Base-by-base conservation (phyloP, 2,113 vertebrate species). In the Eptesicus fuscus region DNA sequence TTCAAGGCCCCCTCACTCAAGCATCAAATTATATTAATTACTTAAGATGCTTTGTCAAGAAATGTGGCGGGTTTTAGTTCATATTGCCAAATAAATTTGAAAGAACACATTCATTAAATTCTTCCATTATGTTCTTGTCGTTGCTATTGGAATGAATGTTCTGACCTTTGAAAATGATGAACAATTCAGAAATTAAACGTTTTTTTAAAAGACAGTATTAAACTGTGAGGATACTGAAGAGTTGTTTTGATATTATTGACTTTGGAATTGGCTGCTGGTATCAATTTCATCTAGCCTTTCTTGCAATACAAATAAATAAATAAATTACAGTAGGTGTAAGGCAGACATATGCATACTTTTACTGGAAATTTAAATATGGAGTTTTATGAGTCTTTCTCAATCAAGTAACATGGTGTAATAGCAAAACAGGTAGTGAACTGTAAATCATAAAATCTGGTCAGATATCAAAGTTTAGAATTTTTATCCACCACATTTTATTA, bases 51-150 rank as follows among this genome's bases (percentile, higher is more conserved):
- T 65, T 86, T 94, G 61, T 94, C 35, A 76, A 94, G 69, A 86
- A 94, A 71, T 89, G 1, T 89, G 83, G 53, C 59, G 51, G 69
- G 56, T 88, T 96, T 97, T 87, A 93, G 91, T 94, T 96, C 56
- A 80, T 87, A 96, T 80, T 85, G 79, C 37, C 79, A 94, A 96
- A 97, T 94, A 96, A 93, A 91, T 91, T 77, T 28, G 32, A 94
- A 96, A 87, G 94, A 94, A 97, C 82, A 94, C 90, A 86, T 94
- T 96, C 77, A 97, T 95, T 96, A 94, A 97, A 90, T 94, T 91
- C 65, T 91, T 77, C 47, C 47, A 93, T 94, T 96, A 61, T 93
- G 93, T 95, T 96, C 91, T 94, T 93, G 65, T 94, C 83, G 9
- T 87, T 95, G 91, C 53, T 96, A 67, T 88, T 89, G 40, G 83